Percentiles rank a stretch among this genome's conserved stretches.
phyloP scores from a whole-genome alignment of 2,888 invertebrate species.

The Luperina testacea region DNA sequence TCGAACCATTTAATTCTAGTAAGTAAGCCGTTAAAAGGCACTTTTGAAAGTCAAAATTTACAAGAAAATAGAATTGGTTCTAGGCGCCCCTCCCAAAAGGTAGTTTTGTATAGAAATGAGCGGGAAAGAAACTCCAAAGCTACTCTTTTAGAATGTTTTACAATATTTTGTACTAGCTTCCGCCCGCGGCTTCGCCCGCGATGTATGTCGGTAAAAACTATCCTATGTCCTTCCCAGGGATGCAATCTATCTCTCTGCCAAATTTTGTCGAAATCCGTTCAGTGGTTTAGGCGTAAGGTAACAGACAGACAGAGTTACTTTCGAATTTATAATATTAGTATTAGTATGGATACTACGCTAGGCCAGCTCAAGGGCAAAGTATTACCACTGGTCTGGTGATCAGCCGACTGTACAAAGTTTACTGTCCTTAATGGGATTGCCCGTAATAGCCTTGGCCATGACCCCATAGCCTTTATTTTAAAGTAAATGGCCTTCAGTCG shows the following conservation, averaged over 20 bases:
- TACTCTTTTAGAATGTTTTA: background rate
- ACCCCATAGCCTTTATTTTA: background rate
- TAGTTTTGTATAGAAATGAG: background rate
- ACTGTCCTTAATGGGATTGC: background rate
- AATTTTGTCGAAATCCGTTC: too few relatives aligned
- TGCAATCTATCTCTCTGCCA: too few relatives aligned
- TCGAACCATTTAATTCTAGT: background rate
- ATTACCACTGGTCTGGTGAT: background rate
- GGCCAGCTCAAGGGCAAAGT: background rate
- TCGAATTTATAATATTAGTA: too few relatives aligned
- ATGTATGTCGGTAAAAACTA: too few relatives aligned
- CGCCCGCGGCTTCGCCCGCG: too few relatives aligned
- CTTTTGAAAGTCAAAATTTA: background rate
- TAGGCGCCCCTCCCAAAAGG: background rate
- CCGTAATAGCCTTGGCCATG: conserved; percentile 6
- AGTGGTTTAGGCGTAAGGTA: too few relatives aligned
- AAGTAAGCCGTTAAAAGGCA: background rate
- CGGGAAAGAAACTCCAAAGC: background rate
- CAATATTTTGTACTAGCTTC: background rate
- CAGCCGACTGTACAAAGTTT: background rate
- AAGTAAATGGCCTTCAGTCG: background rate
- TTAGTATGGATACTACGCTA: background rate
- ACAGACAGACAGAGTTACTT: too few relatives aligned
- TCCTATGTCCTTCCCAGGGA: too few relatives aligned
- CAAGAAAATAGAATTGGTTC: background rate